Conservation (phyloP, 2,113 vertebrate species). For the Sturnira hondurensis region DNA sequence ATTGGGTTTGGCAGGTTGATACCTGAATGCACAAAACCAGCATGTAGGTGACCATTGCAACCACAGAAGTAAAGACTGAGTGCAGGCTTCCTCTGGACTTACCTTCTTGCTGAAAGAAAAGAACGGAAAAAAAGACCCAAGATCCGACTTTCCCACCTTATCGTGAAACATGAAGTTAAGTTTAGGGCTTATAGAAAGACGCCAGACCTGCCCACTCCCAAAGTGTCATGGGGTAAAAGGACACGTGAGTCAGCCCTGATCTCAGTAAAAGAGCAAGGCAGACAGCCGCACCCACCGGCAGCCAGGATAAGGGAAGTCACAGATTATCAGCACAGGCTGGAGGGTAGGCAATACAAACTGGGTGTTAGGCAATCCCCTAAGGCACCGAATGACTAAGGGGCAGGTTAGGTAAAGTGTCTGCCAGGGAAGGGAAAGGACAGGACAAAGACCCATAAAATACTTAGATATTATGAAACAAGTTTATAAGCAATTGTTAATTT, state of each 20-base stretch:
- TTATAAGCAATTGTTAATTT: background rate
- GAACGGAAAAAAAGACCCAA: background rate
- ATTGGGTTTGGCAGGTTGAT: background rate
- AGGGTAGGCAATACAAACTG: too few species aligned
- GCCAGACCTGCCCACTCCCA: background rate
- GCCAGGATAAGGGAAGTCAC: background rate
- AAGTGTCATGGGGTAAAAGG: background rate
- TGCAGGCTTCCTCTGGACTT: background rate
- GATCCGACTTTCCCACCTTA: background rate
- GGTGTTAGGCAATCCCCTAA: background rate
- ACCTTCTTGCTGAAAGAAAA: background rate
- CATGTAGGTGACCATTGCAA: background rate
- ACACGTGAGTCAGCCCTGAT: too few species aligned
- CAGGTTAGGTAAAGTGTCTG: background rate
- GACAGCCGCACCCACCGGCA: background rate
- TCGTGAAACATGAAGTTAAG: background rate
- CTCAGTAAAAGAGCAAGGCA: background rate
- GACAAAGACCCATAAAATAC: background rate
- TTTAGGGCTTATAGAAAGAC: background rate
- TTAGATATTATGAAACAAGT: background rate
- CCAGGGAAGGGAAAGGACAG: background rate
- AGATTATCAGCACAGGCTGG: too few species aligned
- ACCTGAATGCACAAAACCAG: background rate
- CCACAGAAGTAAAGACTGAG: background rate
- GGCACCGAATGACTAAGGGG: background rate